phyloP scores from a whole-genome alignment of 2,797 vertebrate genomes.

The Scleropages formosus region DNA sequence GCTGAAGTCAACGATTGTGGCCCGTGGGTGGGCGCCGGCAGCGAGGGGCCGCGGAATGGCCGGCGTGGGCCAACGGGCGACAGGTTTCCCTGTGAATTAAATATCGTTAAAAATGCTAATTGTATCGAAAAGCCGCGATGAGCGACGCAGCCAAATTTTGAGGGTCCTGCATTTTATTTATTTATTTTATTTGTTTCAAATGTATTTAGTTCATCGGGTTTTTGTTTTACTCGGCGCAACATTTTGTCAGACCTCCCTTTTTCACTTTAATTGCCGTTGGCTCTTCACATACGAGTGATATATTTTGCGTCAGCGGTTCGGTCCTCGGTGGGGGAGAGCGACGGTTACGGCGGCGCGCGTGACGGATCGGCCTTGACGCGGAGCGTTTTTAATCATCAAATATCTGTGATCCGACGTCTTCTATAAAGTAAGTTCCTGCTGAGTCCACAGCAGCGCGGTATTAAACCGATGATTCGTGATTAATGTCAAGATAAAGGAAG shows the following conservation, averaged over 20 bases:
- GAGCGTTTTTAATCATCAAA: conserved; percentile 57
- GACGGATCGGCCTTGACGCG: conserved; percentile 70
- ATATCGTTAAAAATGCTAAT: conserved; percentile 17
- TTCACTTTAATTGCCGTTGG: conserved; percentile 26
- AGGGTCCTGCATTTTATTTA: conserved; percentile 10
- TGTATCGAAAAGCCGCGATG: neutral
- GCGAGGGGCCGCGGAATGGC: conserved; percentile 48
- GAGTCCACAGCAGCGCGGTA: conserved; percentile 73
- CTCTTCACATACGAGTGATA: conserved; percentile 1
- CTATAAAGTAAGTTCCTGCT: conserved; percentile 67
- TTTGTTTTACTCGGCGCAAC: too few relatives aligned
- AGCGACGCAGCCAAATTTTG: conserved; percentile 24
- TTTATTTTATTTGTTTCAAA: neutral
- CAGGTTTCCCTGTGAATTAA: conserved; percentile 21
- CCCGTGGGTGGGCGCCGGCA: conserved; percentile 89
- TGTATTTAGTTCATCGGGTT: neutral
- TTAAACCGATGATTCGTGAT: conserved; percentile 82
- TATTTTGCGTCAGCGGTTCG: conserved; percentile 7
- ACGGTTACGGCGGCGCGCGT: conserved; percentile 43
- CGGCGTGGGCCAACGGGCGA: conserved; percentile 37
- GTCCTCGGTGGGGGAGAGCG: neutral
- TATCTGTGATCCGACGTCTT: conserved; percentile 73
- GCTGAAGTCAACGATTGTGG: conserved; percentile 99
- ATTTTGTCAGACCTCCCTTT: neutral
- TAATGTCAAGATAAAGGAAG: conserved; percentile 75